Evolutionary conservation across 2,113 vertebrate genomes (phyloP).

Genomic region (Notothenia coriiceps): DNA sequence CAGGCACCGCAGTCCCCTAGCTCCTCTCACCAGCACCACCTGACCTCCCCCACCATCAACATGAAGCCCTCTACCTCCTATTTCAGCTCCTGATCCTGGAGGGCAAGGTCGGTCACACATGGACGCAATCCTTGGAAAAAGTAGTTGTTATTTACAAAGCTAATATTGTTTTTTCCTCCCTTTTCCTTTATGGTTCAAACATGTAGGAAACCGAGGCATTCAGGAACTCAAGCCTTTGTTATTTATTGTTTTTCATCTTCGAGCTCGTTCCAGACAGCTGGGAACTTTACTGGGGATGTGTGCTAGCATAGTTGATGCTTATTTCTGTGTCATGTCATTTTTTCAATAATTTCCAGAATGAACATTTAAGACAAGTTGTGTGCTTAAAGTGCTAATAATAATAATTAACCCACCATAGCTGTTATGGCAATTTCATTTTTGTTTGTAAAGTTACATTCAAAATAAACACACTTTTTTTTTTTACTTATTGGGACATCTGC

Average conservation of each 20-base stretch:
- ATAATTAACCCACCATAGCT: neutral
- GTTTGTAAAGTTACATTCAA: neutral
- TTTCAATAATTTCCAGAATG: too few relatives aligned
- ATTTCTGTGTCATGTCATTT: neutral
- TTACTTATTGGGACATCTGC: too few relatives aligned
- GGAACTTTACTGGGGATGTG: neutral
- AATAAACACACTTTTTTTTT: neutral
- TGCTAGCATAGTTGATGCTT: neutral
- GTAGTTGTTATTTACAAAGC: neutral
- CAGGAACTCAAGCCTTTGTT: neutral
- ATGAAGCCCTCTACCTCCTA: constrained; percentile 77
- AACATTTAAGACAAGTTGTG: neutral
- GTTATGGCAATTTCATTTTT: neutral
- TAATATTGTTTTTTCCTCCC: too few relatives aligned
- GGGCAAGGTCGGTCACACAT: neutral
- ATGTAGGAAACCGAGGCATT: neutral
- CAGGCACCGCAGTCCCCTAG: constrained; percentile 67
- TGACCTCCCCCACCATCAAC: constrained; percentile 65
- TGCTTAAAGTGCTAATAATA: neutral
- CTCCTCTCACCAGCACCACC: constrained; percentile 75
- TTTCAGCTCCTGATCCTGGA: constrained; percentile 74
- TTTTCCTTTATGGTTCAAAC: neutral
- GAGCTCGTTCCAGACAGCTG: neutral
- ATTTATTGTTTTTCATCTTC: neutral
- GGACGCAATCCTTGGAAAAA: neutral